These are phyloP conservation scores for Pentamera pediparva DNA, from an alignment of 53 echinoderm and acorn worm genomes.

Conservation along the genomic window DNA sequence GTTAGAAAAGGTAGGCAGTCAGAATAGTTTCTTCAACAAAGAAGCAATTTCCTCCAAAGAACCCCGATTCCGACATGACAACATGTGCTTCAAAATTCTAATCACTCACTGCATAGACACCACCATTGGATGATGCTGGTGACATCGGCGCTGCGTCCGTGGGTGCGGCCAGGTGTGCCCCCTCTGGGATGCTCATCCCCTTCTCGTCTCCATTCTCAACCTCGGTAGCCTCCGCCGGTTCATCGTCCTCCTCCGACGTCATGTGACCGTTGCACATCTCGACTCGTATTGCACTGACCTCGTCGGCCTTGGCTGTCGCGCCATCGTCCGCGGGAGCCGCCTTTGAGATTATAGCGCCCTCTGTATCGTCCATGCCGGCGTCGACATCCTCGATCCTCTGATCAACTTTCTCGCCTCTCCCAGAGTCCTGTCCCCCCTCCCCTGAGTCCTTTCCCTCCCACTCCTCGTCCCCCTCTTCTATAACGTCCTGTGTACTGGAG, in stretches of 20 bases:
- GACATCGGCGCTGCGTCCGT: conserved; percentile 59
- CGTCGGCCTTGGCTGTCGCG: conserved; percentile 25
- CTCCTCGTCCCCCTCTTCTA: neutral
- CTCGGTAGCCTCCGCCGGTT: conserved; percentile 17
- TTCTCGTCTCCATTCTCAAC: conserved; percentile 22
- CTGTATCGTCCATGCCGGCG: conserved; percentile 7
- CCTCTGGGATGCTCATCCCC: conserved; percentile 52
- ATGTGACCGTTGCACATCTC: conserved; percentile 77
- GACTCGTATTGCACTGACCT: conserved; percentile 57
- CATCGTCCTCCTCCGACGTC: neutral
- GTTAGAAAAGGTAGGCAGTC: too few relatives aligned
- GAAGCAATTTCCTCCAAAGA: neutral
- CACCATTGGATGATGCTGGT: conserved; percentile 92
- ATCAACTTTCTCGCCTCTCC: conserved; percentile 46
- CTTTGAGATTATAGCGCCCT: neutral
- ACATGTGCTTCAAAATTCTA: too few relatives aligned
- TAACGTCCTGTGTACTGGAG: neutral
- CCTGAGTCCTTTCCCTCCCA: neutral
- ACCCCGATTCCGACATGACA: too few relatives aligned
- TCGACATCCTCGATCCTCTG: conserved; percentile 30
- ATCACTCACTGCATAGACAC: conserved; percentile 96
- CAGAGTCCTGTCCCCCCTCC: neutral
- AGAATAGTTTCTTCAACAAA: too few relatives aligned
- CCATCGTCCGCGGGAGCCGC: conserved; percentile 4
- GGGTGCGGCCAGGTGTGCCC: conserved; percentile 59